These are phyloP conservation scores for Coremacera marginata DNA, from an alignment of 2,888 invertebrate genomes.

Conservation along the genomic window DNA sequence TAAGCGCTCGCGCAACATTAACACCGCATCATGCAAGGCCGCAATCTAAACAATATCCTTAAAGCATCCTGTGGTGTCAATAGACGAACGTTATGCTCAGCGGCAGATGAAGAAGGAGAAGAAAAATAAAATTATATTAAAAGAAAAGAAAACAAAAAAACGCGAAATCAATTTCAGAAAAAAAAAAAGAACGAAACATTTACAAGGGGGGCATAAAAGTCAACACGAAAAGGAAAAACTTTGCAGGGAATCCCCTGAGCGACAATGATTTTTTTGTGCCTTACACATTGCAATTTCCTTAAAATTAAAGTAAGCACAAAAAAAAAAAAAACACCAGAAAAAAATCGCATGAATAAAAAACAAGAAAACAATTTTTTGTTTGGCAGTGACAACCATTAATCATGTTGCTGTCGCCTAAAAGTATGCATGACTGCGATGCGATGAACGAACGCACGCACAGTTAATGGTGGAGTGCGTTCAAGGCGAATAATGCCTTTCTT, in stretches of 20 bases:
- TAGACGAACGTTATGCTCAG: slow-evolving; percentile 55
- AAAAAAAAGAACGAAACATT: slow-evolving; percentile 35
- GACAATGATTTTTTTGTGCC: slow-evolving; percentile 48
- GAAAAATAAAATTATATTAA: slow-evolving; percentile 45
- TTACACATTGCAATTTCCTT: slow-evolving; percentile 15
- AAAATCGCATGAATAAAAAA: slow-evolving; percentile 37
- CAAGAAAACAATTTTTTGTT: slow-evolving; percentile 44
- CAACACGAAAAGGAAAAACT: not conserved
- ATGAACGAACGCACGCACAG: slow-evolving; percentile 29
- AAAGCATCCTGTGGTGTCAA: slow-evolving; percentile 47
- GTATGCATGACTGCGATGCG: slow-evolving; percentile 55
- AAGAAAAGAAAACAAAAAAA: too few species aligned
- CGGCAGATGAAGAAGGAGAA: slow-evolving; percentile 46
- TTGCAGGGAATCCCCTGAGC: slow-evolving; percentile 45
- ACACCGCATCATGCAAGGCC: slow-evolving; percentile 34
- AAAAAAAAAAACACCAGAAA: not conserved
- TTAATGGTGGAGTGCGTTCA: slow-evolving; percentile 20
- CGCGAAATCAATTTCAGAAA: slow-evolving; percentile 51
- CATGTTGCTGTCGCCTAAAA: slow-evolving; percentile 69
- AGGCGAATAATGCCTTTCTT: not conserved
- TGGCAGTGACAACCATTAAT: slow-evolving; percentile 70
- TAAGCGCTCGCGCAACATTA: slow-evolving; percentile 43
- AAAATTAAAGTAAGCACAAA: not conserved
- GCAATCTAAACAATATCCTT: slow-evolving; percentile 49
- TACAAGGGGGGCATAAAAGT: slow-evolving; percentile 31